These are phyloP conservation scores for Nyctereutes procyonoides DNA, from an alignment of 2,113 vertebrate species.

Conservation along the genomic window DNA sequence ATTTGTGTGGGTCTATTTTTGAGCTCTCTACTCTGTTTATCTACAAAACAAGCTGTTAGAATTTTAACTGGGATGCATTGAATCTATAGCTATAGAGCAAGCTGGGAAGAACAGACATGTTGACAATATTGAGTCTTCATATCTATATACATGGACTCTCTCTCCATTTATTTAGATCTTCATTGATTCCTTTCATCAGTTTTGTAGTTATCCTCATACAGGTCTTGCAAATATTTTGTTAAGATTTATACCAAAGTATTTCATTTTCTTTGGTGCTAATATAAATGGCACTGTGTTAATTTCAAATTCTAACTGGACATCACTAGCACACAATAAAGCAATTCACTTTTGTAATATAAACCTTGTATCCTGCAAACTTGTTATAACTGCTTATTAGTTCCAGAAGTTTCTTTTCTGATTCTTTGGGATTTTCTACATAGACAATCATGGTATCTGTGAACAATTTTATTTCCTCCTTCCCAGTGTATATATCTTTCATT, in stretches of 20 bases:
- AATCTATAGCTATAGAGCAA: neutral
- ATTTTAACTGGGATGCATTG: neutral
- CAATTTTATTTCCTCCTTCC: neutral
- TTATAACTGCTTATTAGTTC: neutral
- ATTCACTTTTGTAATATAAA: neutral
- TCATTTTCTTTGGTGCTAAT: neutral
- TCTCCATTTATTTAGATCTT: neutral
- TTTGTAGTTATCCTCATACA: neutral
- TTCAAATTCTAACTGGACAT: neutral
- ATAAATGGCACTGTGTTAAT: neutral
- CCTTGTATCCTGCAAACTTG: neutral
- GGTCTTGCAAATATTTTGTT: neutral
- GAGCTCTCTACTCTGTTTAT: neutral
- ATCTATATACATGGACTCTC: neutral
- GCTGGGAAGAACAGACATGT: neutral
- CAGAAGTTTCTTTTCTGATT: neutral
- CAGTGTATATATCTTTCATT: neutral
- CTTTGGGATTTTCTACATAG: neutral
- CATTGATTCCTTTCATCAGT: neutral
- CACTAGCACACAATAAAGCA: neutral
- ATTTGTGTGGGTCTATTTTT: neutral
- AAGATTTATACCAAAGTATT: neutral
- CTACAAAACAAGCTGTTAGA: neutral
- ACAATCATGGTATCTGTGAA: neutral
- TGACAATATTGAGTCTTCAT: neutral